These are phyloP conservation scores for Labeo calbasu DNA, from an alignment of 2,797 vertebrate species.

Conservation along the genomic window DNA sequence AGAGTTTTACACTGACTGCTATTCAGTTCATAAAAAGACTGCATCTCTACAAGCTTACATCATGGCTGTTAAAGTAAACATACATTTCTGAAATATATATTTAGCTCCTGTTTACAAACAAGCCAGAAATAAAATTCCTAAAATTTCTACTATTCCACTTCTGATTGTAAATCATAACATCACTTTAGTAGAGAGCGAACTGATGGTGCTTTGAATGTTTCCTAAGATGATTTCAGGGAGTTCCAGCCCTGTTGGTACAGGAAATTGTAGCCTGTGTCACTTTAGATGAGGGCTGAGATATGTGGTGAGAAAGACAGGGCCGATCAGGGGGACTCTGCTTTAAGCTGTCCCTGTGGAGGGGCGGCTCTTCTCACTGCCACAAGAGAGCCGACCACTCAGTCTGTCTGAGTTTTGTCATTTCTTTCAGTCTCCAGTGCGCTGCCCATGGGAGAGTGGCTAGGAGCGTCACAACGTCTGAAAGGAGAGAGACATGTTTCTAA, in stretches of 20 bases:
- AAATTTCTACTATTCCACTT: background rate
- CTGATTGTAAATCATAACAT: background rate
- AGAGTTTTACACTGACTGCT: background rate
- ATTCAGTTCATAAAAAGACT: background rate
- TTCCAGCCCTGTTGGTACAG: constrained; percentile 17
- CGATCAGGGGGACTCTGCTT: constrained; percentile 27
- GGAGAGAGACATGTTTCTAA: background rate
- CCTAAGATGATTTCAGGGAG: constrained; percentile 12
- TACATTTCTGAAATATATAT: background rate
- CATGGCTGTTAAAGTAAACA: no score
- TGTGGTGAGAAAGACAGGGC: constrained; percentile 25
- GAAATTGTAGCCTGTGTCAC: constrained; percentile 35
- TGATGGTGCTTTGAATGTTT: constrained; percentile 3
- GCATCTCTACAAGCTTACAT: background rate
- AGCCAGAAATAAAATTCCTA: background rate
- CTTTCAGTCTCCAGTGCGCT: constrained; percentile 29
- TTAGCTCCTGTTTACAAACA: background rate
- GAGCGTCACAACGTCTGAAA: constrained; percentile 4
- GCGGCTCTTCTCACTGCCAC: constrained; percentile 4
- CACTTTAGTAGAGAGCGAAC: background rate
- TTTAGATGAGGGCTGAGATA: constrained; percentile 40
- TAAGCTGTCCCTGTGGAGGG: constrained; percentile 26
- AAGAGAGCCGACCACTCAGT: constrained; percentile 23
- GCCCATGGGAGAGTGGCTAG: constrained; percentile 9
- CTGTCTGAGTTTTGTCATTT: constrained; percentile 34